phyloP scores from a whole-genome alignment of 2,888 invertebrate species.

The Melanotus villosus region DNA sequence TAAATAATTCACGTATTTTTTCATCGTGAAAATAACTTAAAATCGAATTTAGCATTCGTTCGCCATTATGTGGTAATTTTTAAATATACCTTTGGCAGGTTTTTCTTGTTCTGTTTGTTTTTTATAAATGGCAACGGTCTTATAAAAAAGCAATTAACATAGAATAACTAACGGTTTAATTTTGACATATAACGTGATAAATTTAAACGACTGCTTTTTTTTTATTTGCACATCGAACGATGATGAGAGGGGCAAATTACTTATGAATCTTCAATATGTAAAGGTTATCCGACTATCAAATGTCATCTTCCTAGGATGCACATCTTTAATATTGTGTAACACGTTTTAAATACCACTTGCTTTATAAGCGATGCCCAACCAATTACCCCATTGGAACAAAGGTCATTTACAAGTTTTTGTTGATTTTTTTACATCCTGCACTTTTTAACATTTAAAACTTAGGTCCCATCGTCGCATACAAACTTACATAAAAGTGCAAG shows the following conservation, averaged over 20 bases:
- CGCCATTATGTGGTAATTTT: too few relatives aligned
- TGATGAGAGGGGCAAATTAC: too few relatives aligned
- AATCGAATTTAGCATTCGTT: too few relatives aligned
- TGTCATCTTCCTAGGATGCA: constrained; percentile 27
- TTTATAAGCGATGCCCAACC: background rate
- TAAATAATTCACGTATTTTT: too few relatives aligned
- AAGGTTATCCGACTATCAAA: constrained; percentile 20
- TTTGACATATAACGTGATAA: background rate
- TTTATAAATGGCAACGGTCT: too few relatives aligned
- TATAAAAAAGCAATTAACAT: too few relatives aligned
- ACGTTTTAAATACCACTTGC: constrained; percentile 13
- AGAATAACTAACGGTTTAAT: background rate
- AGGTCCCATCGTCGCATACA: background rate
- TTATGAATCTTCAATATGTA: background rate
- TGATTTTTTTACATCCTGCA: constrained; percentile 23
- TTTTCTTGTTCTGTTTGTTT: too few relatives aligned
- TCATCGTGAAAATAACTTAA: too few relatives aligned
- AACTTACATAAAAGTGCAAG: constrained; percentile 18
- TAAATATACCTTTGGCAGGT: too few relatives aligned
- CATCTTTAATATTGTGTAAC: constrained; percentile 19
- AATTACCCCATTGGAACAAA: constrained; percentile 27
- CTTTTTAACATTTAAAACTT: constrained; percentile 38
- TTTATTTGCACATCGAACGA: background rate
- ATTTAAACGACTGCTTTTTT: background rate
- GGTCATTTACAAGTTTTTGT: constrained; percentile 26